These are phyloP conservation scores for Engraulis encrasicolus DNA, from an alignment of 2,113 vertebrate genomes.

Conservation along the genomic window DNA sequence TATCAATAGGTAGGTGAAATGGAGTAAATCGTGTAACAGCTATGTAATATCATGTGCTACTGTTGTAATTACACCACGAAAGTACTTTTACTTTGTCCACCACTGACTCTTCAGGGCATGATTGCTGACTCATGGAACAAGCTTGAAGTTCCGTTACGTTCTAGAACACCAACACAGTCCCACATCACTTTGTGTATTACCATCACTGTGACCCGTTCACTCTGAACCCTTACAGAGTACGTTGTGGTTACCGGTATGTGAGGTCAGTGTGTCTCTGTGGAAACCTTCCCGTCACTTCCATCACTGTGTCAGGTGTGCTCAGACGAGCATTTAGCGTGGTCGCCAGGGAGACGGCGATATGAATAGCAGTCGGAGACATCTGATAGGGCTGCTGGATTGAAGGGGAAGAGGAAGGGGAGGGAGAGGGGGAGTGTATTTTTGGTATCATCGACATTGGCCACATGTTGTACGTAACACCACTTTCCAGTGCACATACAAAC, in stretches of 20 bases:
- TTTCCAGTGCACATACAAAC: constrained; percentile 33
- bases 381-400: constrained; percentile 61
- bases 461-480: constrained; percentile 29
- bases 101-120: not conserved
- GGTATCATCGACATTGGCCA: constrained; percentile 50
- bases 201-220: not conserved
- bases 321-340: constrained; percentile 54
- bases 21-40: too few species aligned
- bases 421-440: constrained; percentile 63
- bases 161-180: not conserved
- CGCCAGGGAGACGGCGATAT: constrained; percentile 69
- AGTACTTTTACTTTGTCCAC: too few species aligned
- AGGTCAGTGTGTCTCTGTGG: not conserved
- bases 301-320: constrained; percentile 34
- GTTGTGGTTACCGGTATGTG: too few species aligned
- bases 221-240: not conserved
- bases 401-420: constrained; percentile 1
- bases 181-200: not conserved
- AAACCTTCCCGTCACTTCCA: constrained; percentile 26
- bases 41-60: too few species aligned
- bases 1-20: too few species aligned
- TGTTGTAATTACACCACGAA: too few species aligned
- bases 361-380: constrained; percentile 74
- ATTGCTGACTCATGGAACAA: not conserved
- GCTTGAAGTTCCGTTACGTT: not conserved